Evolutionary conservation across 1,140 invertebrate species (phyloP), one percentile per base, ranked within the genome.

Genomic region (Ostrea edulis): DNA sequence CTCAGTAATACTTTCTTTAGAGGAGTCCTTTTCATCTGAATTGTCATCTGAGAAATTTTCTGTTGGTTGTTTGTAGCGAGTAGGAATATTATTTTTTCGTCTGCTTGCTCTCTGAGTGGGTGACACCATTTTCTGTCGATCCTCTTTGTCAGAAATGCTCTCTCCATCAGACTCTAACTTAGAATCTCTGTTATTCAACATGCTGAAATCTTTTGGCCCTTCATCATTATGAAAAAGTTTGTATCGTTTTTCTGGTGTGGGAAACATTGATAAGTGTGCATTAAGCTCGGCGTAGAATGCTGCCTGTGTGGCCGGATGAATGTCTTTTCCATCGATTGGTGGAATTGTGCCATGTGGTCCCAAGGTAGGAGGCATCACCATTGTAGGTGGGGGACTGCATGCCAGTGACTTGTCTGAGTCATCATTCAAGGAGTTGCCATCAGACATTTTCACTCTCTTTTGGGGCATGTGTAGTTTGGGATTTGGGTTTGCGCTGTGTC

Each of bases 401-500:
- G 77, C 52, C 12, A 88, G 88, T 20, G 89, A 87, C 14, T 86
- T 85, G 29, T 53, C 58, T 68, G 88, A 90, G 62, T 92, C 91
- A 88, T 93, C 92, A 71, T 92, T 87, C 20, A 92, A 71, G 12
- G 88, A 91, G 29, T 90, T 90, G 82, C 92, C 92, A 55, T 93
- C 93, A 12, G 93, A 92, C 35, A 93, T 84, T 85, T 92, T 92
- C 65, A 89, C 89, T 65, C 93, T 88, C 88, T 94, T 94, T 83
- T 99, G 98, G 2, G 98, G 98, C 95, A 95, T 99, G 95, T 99
- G 99, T 8, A 99, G 95, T 95, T 99, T 99, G 0, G 99, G 99
- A 95, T 99, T 99, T 0, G 98, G 98, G 95, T 99, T 99, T 9
- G 98, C 98, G 94, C 97, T 98, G 94, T 99, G 99, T 1, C 99